A percentile compares a stretch with the other conserved stretches of the same genome.
Evolutionary conservation across 2,888 invertebrate species (phyloP).

Genomic region (Campoplex nolae): DNA sequence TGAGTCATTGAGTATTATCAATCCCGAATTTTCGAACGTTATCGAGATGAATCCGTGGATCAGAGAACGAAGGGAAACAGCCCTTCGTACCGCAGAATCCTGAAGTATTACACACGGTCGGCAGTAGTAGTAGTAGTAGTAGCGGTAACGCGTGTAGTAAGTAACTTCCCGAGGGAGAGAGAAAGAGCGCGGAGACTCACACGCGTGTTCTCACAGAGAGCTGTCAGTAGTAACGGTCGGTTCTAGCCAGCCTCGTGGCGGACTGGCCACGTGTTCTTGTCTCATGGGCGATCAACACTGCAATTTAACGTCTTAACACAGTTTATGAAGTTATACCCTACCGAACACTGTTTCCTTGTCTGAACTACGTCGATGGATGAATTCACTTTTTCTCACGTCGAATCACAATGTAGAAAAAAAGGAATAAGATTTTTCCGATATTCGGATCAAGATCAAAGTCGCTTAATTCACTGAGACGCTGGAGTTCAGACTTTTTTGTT

Average conservation of each 20-base stretch:
- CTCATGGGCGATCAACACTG: constrained; percentile 54
- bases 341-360: constrained; percentile 15
- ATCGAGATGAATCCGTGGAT: constrained; percentile 1
- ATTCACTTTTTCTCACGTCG: constrained; percentile 13
- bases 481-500: not conserved
- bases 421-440: not conserved
- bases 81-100: constrained; percentile 7
- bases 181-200: constrained; percentile 7
- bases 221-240: constrained; percentile 68
- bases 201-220: constrained; percentile 58
- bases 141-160: constrained; percentile 53
- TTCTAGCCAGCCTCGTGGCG: constrained; percentile 68
- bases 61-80: constrained; percentile 3
- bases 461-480: constrained; percentile 40
- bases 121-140: not conserved
- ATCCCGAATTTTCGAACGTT: not conserved
- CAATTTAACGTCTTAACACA: constrained; percentile 45
- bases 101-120: not conserved
- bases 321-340: constrained; percentile 11
- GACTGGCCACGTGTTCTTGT: constrained; percentile 64
- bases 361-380: constrained; percentile 16
- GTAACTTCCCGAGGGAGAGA: constrained; percentile 61
- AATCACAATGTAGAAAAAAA: constrained; percentile 28
- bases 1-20: constrained; percentile 8
- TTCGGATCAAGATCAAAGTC: constrained; percentile 9